Evolutionary conservation across 2,797 vertebrate species (phyloP).

Genomic region (Pterois miles): DNA sequence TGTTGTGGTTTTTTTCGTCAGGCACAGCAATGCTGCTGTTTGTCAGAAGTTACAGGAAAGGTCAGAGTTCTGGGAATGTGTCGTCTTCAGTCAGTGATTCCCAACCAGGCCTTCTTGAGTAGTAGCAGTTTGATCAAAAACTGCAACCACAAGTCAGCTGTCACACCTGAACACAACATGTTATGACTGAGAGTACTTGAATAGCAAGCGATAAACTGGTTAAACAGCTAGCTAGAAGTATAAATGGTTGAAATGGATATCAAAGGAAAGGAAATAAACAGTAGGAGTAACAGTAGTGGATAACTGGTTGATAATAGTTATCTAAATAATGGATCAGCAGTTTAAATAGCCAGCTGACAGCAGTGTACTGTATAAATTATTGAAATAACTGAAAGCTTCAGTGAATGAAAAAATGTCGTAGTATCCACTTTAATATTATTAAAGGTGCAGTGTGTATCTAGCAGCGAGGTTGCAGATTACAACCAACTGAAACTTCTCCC

Average conservation of each 20-base stretch:
- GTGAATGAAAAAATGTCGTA: too few relatives aligned
- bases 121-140: neutral
- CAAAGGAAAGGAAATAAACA: too few relatives aligned
- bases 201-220: neutral
- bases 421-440: too few relatives aligned
- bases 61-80: neutral
- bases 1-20: slow-evolving; percentile 40
- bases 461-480: too few relatives aligned
- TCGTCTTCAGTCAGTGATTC: neutral
- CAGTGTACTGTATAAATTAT: too few relatives aligned
- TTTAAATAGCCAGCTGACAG: too few relatives aligned
- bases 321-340: too few relatives aligned
- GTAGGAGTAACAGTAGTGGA: too few relatives aligned
- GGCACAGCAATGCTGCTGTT: neutral
- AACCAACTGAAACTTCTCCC: too few relatives aligned
- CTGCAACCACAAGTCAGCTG: neutral
- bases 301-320: too few relatives aligned
- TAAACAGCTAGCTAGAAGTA: neutral
- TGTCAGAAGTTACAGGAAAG: neutral
- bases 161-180: neutral
- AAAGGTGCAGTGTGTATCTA: too few relatives aligned
- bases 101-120: neutral
- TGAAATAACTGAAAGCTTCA: too few relatives aligned
- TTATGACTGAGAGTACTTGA: neutral
- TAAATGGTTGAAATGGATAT: neutral